Percentiles rank a stretch among this genome's conserved stretches.
Conservation (phyloP, 1,140 invertebrate genomes). For the Octopus sinensis region DNA sequence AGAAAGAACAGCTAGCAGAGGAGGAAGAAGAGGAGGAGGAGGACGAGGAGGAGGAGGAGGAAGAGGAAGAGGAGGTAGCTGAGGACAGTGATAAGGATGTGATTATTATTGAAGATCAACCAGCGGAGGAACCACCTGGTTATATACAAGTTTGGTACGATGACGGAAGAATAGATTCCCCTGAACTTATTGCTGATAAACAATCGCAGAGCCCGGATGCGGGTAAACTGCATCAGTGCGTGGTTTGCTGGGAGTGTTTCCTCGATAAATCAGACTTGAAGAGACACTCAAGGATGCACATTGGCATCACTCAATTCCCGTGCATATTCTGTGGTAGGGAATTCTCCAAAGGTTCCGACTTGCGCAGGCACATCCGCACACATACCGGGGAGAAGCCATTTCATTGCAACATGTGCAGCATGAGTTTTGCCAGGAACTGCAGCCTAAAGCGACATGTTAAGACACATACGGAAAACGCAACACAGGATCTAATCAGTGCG, state of each 20-base stretch:
- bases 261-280: neutral
- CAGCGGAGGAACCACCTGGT: too few relatives aligned
- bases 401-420: conserved; percentile 67
- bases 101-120: too few relatives aligned
- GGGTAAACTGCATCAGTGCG: neutral
- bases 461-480: neutral
- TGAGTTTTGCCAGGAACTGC: conserved; percentile 63
- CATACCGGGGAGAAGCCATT: conserved; percentile 67
- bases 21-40: too few relatives aligned
- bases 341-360: neutral
- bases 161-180: too few relatives aligned
- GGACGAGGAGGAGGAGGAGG: too few relatives aligned
- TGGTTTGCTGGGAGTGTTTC: neutral
- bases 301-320: neutral
- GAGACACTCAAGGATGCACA: neutral
- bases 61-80: too few relatives aligned
- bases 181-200: too few relatives aligned
- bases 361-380: neutral
- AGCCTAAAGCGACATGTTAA: neutral
- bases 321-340: neutral
- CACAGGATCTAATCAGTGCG: too few relatives aligned
- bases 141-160: too few relatives aligned
- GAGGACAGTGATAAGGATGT: too few relatives aligned
- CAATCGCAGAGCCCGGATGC: neutral
- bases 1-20: too few relatives aligned